Percentiles rank a stretch among this genome's conserved stretches.
These are phyloP conservation scores for Schrankia costaestrigalis DNA, from an alignment of 2,888 invertebrate genomes.

Conservation along the genomic window DNA sequence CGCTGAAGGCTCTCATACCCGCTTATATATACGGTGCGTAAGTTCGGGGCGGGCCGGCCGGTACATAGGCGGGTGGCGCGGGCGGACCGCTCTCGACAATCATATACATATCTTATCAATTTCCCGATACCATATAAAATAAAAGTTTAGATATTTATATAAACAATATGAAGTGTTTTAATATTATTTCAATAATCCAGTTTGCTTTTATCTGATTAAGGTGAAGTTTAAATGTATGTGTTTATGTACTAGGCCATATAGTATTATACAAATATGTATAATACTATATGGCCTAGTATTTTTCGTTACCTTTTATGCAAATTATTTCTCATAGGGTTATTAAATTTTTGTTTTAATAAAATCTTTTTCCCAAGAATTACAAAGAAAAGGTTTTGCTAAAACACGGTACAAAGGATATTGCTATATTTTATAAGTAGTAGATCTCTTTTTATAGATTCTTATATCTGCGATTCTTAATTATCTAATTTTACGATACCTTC, in stretches of 20 bases:
- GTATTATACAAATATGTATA: not conserved
- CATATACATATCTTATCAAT: constrained; percentile 9
- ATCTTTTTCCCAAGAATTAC: no score
- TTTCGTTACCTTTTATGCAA: no score
- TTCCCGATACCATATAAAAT: constrained; percentile 1
- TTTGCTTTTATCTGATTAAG: not conserved
- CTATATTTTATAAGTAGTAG: no score
- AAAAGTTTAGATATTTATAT: not conserved
- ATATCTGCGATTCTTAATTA: no score
- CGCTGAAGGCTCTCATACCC: constrained; percentile 37
- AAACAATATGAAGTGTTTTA: not conserved
- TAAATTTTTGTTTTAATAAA: no score
- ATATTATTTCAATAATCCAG: no score
- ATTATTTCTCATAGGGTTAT: no score
- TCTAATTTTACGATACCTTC: no score
- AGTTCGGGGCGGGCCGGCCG: constrained; percentile 26
- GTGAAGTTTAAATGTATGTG: not conserved
- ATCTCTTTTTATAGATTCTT: no score
- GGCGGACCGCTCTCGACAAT: constrained; percentile 14
- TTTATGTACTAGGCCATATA: not conserved
- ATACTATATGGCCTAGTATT: not conserved
- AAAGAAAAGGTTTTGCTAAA: no score
- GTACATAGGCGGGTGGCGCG: constrained; percentile 30
- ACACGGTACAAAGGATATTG: no score
- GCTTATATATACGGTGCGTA: constrained; percentile 56